Evolutionary conservation across 2,888 invertebrate species (phyloP), one percentile per base, ranked within the genome.

Genomic region (Eilema depressum): DNA sequence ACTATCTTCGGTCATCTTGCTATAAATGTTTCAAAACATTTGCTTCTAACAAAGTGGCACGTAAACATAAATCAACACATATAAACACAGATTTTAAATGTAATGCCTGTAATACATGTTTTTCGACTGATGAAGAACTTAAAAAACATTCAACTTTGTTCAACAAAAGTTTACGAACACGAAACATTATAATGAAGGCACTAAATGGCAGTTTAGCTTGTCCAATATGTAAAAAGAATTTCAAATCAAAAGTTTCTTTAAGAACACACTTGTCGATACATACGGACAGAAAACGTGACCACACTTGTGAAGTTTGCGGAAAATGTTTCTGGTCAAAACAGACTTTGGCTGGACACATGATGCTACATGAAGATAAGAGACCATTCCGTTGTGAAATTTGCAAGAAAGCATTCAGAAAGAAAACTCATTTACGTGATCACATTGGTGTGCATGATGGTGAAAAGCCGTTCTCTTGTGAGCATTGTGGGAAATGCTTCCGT

Each of bases 241-340:
- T 88, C 59, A 89, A 87, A 77, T 84, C 82, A 3, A 88, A 84
- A 75, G 83, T 84, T 0, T 86, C 83, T n/a, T 77, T 94, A 2
- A 86, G 83, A 14, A 82, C 95, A 1, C 97, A 97, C 82, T 93
- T 96, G 0, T 90, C 95, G 68, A 95, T 95, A 23, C 97, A 97
- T 83, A 95, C 89, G 73, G 92, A 96, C 1, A 81, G 91, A 64
- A 86, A 89, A 76, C 80, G 89, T 33, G 87, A 92, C 3, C 88
- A 93, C 61, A 90, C 87, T 0, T 94, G 93, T 69, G 93, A 93
- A 26, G 83, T 89, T 66, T 93, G 93, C 37, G 93, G 93, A 0
- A 92, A 92, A 76, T 75, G 88, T 28, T 93, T 89, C 68, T 85
- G 85, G 3, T 85, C 84, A 23, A 92, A 91, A 75, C 83, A 86